These are phyloP conservation scores for Elephantulus edwardii DNA, from an alignment of 2,113 vertebrate species.

Conservation along the genomic window DNA sequence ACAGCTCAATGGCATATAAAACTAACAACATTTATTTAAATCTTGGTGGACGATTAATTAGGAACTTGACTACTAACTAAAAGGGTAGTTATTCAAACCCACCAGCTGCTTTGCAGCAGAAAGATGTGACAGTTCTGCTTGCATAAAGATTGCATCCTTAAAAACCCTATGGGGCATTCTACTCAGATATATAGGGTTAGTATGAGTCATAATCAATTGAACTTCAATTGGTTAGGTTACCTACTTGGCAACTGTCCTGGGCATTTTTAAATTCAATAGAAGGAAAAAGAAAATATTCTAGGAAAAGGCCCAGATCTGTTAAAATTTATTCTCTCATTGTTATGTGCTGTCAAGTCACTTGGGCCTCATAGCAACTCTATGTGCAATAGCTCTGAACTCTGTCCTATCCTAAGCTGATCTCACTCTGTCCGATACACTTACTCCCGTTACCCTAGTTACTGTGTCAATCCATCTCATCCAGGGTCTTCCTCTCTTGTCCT, in stretches of 20 bases:
- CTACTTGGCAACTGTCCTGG: slow-evolving; percentile 35
- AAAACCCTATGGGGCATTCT: not conserved
- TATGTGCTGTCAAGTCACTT: not conserved
- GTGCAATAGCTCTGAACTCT: too few relatives aligned
- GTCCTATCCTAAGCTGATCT: too few relatives aligned
- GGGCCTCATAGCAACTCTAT: too few relatives aligned
- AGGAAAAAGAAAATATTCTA: slow-evolving; percentile 14
- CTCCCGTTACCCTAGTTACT: too few relatives aligned
- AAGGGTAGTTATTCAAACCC: too few relatives aligned
- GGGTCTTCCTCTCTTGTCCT: too few relatives aligned
- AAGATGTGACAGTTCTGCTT: too few relatives aligned
- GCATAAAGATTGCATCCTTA: not conserved
- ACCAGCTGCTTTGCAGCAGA: not conserved
- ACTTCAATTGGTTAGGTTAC: not conserved
- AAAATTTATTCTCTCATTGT: not conserved
- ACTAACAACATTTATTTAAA: too few relatives aligned
- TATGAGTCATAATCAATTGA: not conserved
- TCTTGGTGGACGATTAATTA: not conserved
- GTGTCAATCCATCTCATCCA: too few relatives aligned
- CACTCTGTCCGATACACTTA: too few relatives aligned
- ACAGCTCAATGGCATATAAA: too few relatives aligned
- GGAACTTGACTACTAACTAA: not conserved
- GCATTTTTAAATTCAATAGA: slow-evolving; percentile 46
- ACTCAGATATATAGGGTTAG: not conserved
- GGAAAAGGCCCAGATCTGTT: not conserved